Evolutionary conservation across 2,113 vertebrate species (phyloP).

Genomic region (Corythornis madagascariensis): DNA sequence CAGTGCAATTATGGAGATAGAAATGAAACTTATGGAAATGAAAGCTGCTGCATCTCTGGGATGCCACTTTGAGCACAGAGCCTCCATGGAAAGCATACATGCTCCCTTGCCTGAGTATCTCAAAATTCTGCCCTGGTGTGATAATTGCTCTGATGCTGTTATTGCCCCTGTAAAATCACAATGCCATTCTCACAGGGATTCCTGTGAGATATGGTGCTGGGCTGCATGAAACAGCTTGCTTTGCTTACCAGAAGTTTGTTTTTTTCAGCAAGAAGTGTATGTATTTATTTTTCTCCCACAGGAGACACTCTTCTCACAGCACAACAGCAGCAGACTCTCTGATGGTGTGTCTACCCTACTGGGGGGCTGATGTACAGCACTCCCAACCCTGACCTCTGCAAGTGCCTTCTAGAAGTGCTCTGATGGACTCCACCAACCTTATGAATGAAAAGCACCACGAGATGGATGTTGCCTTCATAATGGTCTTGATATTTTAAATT

Average conservation of each 20-base stretch:
- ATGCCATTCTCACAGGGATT: background rate
- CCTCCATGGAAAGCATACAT: background rate
- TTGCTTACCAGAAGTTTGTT: fast-evolving
- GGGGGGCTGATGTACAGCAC: background rate
- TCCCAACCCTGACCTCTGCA: background rate
- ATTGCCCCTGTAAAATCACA: background rate
- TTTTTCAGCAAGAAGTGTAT: background rate
- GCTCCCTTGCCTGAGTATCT: background rate
- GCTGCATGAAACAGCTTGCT: fast-evolving
- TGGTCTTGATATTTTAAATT: background rate
- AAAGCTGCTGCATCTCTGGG: background rate
- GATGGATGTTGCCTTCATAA: fast-evolving
- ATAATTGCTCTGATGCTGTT: background rate
- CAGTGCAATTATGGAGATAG: background rate
- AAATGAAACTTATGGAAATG: background rate
- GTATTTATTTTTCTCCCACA: background rate
- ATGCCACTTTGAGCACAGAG: background rate
- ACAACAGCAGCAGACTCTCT: background rate
- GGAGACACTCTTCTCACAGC: background rate
- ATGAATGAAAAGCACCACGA: fast-evolving
- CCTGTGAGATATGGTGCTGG: fast-evolving
- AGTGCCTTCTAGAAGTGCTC: background rate
- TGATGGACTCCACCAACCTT: background rate
- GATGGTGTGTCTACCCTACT: background rate
- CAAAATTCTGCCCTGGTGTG: background rate